phyloP scores from a whole-genome alignment of 2,888 invertebrate genomes.

The Zygothrica quintamaculata region DNA sequence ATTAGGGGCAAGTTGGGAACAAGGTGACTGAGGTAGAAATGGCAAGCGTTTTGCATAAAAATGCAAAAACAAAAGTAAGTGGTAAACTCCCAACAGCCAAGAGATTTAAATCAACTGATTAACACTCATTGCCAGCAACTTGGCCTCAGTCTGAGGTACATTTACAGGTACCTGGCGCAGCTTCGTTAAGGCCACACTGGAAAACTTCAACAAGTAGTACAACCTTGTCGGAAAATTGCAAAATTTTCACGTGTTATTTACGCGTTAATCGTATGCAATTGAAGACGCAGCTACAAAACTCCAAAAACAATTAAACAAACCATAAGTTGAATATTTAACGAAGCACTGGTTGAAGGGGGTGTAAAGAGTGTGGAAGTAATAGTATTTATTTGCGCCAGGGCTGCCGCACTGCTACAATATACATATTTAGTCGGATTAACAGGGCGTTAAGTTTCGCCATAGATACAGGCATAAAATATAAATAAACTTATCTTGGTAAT shows the following conservation, averaged over 20 bases:
- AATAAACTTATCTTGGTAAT: slow-evolving; percentile 46
- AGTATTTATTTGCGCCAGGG: slow-evolving; percentile 73
- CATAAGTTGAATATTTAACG: slow-evolving; percentile 4
- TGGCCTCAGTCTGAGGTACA: slow-evolving; percentile 29
- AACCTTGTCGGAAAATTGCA: slow-evolving; percentile 66
- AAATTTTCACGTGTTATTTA: slow-evolving; percentile 76
- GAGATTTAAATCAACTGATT: slow-evolving; percentile 65
- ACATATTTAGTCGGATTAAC: slow-evolving; percentile 75
- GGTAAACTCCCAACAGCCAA: slow-evolving; percentile 63
- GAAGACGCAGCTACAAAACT: slow-evolving; percentile 41
- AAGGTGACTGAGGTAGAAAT: slow-evolving; percentile 34
- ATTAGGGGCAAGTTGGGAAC: neutral
- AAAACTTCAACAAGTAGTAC: slow-evolving; percentile 50
- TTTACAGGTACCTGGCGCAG: slow-evolving; percentile 31
- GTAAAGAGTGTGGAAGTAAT: slow-evolving; percentile 1
- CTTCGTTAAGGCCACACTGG: slow-evolving; percentile 32
- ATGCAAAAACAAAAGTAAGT: slow-evolving; percentile 48
- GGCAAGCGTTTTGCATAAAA: slow-evolving; percentile 55
- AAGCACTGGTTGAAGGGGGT: neutral
- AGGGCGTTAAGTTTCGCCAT: slow-evolving; percentile 78
- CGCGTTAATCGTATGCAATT: slow-evolving; percentile 71
- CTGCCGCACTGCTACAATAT: slow-evolving; percentile 52
- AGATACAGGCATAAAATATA: slow-evolving; percentile 50
- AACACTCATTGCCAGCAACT: slow-evolving; percentile 56
- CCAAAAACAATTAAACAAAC: slow-evolving; percentile 54